Conservation (phyloP, 2,888 invertebrate species). For the Pteria penguin region DNA sequence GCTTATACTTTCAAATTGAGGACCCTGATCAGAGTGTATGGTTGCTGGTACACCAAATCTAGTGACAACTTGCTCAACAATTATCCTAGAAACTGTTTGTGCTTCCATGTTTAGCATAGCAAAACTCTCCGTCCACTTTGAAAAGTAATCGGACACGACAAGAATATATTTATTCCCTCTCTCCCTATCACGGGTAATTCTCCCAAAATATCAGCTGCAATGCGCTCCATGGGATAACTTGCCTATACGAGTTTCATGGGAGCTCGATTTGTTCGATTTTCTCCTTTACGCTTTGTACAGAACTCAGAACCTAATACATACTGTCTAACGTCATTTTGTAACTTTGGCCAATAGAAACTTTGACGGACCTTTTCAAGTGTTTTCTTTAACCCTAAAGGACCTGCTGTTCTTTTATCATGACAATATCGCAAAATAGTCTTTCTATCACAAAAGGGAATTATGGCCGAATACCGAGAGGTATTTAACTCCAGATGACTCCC, state of each 20-base stretch:
- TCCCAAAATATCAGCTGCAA: slow-evolving; percentile 16
- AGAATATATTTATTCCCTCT: no score
- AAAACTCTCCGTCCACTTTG: slow-evolving; percentile 24
- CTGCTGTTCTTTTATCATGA: background rate
- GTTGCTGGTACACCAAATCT: no score
- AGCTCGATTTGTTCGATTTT: no score
- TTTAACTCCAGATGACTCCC: no score
- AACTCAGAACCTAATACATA: no score
- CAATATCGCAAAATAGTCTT: background rate
- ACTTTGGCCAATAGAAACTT: background rate
- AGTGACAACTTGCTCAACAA: no score
- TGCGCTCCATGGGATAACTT: no score
- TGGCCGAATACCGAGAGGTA: background rate
- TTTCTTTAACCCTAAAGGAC: slow-evolving; percentile 5
- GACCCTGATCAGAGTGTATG: no score
- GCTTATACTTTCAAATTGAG: no score
- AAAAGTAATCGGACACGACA: slow-evolving; percentile 6
- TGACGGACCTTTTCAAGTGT: slow-evolving; percentile 3
- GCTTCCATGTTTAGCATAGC: slow-evolving; percentile 18
- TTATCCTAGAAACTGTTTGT: slow-evolving; percentile 2
- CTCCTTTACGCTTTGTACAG: no score
- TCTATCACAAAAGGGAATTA: background rate
- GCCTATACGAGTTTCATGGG: no score
- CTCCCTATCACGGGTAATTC: slow-evolving; percentile 11
- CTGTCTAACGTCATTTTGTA: no score